A percentile compares a stretch with the other conserved stretches of the same genome.
These are phyloP conservation scores for Natrix natrix DNA, from an alignment of 2,797 vertebrate species.

Conservation along the genomic window DNA sequence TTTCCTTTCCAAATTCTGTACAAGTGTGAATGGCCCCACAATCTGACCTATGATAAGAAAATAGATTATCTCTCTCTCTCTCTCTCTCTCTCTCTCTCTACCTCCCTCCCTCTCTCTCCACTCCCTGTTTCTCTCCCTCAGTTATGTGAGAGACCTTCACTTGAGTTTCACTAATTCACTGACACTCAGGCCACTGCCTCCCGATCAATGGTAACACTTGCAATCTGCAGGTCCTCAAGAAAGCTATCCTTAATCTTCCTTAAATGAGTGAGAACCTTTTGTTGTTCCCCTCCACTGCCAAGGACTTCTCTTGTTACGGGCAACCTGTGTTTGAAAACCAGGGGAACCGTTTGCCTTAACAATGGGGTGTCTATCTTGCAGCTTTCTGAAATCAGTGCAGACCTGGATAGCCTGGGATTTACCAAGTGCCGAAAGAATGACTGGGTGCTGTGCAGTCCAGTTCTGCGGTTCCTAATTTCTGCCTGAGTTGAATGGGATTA, in stretches of 20 bases:
- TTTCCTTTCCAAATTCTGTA: background rate
- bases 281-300: background rate
- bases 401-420: background rate
- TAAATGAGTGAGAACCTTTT: background rate
- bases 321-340: background rate
- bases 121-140: background rate
- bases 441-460: background rate
- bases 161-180: background rate
- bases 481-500: background rate
- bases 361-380: background rate
- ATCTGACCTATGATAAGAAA: background rate
- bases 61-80: background rate
- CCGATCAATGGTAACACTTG: background rate
- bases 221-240: background rate
- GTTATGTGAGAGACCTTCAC: background rate
- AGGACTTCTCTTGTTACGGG: background rate
- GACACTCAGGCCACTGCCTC: background rate
- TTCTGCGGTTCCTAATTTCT: background rate
- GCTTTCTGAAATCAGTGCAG: background rate
- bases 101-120: no score
- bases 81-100: no score
- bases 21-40: background rate
- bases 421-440: background rate
- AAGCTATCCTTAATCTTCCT: background rate
- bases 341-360: background rate